Conservation (phyloP, 2,888 invertebrate species). For the Ecliptopera silaceata region DNA sequence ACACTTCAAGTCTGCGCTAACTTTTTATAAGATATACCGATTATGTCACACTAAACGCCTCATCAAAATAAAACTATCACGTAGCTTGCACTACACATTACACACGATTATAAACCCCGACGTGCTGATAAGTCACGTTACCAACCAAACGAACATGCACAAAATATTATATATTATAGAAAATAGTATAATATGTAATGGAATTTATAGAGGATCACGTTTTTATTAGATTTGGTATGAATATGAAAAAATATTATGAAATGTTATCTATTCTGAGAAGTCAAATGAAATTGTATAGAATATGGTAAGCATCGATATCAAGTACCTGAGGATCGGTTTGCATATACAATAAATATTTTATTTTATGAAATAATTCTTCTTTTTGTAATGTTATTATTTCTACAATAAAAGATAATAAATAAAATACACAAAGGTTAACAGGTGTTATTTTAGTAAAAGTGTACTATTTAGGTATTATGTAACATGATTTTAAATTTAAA, state of each 20-base stretch:
- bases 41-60: too few species aligned
- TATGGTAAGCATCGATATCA: too few species aligned
- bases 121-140: slow-evolving; percentile 38
- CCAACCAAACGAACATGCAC: slow-evolving; percentile 22
- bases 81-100: slow-evolving; percentile 17
- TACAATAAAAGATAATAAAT: too few species aligned
- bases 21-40: too few species aligned
- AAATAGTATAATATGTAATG: slow-evolving; percentile 9
- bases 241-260: slow-evolving; percentile 2
- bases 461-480: not conserved
- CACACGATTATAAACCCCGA: slow-evolving; percentile 18
- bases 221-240: slow-evolving; percentile 3
- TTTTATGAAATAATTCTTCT: too few species aligned
- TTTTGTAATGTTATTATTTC: too few species aligned
- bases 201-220: slow-evolving; percentile 11
- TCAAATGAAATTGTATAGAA: too few species aligned
- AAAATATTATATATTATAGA: slow-evolving; percentile 15
- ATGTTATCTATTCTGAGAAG: not conserved
- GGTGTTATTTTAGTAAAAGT: too few species aligned
- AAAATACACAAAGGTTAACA: too few species aligned
- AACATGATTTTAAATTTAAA: not conserved
- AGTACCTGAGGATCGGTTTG: too few species aligned
- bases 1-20: too few species aligned
- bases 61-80: not conserved
- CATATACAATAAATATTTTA: too few species aligned